A percentile compares a stretch with the other conserved stretches of the same genome.
Evolutionary conservation across 2,113 vertebrate species (phyloP).

Genomic region (Potamarius usumacintae): DNA sequence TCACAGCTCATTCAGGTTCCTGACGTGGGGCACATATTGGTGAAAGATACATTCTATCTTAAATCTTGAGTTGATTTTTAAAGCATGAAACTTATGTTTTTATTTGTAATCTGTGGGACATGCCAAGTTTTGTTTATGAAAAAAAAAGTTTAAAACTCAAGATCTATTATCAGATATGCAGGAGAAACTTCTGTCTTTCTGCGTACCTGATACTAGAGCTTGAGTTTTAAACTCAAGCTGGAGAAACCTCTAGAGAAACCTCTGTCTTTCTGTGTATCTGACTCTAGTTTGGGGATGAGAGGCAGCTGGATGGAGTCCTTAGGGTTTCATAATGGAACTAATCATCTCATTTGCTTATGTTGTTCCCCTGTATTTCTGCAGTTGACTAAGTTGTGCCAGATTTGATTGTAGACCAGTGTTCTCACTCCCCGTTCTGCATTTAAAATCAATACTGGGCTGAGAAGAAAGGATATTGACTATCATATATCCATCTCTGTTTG

Average conservation of each 20-base stretch:
- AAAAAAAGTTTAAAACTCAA: neutral
- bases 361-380: slow-evolving; percentile 40
- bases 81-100: slow-evolving; percentile 7
- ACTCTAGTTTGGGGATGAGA: slow-evolving; percentile 42
- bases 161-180: slow-evolving; percentile 12
- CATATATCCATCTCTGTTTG: slow-evolving; percentile 30
- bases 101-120: slow-evolving; percentile 2
- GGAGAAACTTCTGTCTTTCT: slow-evolving; percentile 9
- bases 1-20: neutral
- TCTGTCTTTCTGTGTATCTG: slow-evolving; percentile 9
- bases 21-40: neutral
- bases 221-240: neutral
- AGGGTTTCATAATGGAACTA: slow-evolving; percentile 64
- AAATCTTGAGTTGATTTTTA: neutral
- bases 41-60: neutral
- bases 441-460: slow-evolving; percentile 4
- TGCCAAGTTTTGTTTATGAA: slow-evolving; percentile 23
- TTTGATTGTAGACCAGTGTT: slow-evolving; percentile 4
- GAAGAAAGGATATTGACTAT: slow-evolving; percentile 15
- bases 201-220: neutral
- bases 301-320: slow-evolving; percentile 69
- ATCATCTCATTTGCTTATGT: slow-evolving; percentile 68
- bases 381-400: slow-evolving; percentile 49
- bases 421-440: slow-evolving; percentile 53
- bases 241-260: neutral